Evolutionary conservation across 2,113 vertebrate species (phyloP), one percentile per base, ranked within the genome.

Genomic region (Balaenoptera acutorostrata): DNA sequence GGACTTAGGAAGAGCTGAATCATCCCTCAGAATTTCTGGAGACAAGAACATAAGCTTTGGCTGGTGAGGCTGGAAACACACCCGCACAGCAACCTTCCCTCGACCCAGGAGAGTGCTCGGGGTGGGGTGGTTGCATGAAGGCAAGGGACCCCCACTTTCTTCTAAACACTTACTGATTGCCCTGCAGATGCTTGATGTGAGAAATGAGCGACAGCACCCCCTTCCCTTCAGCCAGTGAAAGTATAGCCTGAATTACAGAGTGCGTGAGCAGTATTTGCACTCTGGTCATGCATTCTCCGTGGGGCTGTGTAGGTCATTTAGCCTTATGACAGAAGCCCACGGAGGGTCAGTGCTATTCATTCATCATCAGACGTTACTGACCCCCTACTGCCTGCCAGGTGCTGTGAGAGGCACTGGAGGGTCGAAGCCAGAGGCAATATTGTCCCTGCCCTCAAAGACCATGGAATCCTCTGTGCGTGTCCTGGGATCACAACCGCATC

Each of bases 141-240:
- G 57, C n/a, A 31, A 90, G 83, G 82, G 69, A 69, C 44, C 41
- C n/a, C 33, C 12, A 59, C 57, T 78, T 95, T 33, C 59, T 94
- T 78, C 44, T 39, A 80, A 46, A 55, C 4, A 21, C 72, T 93
- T 72, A 80, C 74, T 88, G 95, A 92, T 72, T 44, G 17, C 66
- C 33, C 33, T 95, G 93, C 46, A 93, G 81, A 80, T 23, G 85
- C 39, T 69, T 59, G 82, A 72, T 57, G 25, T 89, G 83, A 90
- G 87, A 85, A 83, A 74, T 17, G 77, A 96, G 49, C 72, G 88
- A 61, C 49, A 95, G 64, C 75, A 91, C 68, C 88, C 85, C 8
- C 52, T 96, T 95, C 27, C 69, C n/a, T 88, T 86, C 64, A 36
- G 11, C 52, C 88, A 59, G 6, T 68, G 87, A 57, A 92, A 90